A percentile compares a stretch with the other conserved stretches of the same genome.
These are phyloP conservation scores for Pseudomyrmex concolor DNA, from an alignment of 1,140 invertebrate species.

Conservation along the genomic window DNA sequence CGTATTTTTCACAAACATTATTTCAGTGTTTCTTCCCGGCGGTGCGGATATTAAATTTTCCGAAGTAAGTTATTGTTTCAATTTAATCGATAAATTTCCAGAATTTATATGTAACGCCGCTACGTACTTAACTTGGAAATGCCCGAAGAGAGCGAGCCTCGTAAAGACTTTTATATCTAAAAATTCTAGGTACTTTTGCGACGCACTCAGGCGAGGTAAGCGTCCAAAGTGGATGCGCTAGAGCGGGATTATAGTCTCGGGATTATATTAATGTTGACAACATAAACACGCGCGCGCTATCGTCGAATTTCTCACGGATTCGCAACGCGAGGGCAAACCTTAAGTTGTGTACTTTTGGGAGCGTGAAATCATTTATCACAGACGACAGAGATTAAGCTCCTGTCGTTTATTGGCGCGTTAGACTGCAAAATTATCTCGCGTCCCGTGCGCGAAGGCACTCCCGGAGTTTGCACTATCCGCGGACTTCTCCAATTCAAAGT, in stretches of 20 bases:
- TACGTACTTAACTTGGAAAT: background rate
- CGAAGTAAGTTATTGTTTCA: background rate
- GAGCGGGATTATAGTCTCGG: constrained; percentile 31
- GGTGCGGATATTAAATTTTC: background rate
- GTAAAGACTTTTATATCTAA: constrained; percentile 16
- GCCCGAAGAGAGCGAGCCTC: background rate
- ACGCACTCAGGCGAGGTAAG: constrained; percentile 17
- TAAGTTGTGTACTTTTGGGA: constrained; percentile 50
- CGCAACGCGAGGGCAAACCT: constrained; percentile 18
- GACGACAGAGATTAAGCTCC: constrained; percentile 37
- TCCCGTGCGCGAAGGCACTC: background rate
- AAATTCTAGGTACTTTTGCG: constrained; percentile 16
- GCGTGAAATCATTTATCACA: constrained; percentile 51
- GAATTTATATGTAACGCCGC: too few relatives aligned
- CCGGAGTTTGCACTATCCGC: background rate
- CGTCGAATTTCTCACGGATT: constrained; percentile 40
- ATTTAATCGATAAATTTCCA: too few relatives aligned
- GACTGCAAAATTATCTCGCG: constrained; percentile 36
- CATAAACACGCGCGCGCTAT: constrained; percentile 45
- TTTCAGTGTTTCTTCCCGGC: too few relatives aligned
- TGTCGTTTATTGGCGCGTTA: constrained; percentile 39
- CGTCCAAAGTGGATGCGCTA: constrained; percentile 42
- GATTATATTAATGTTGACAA: constrained; percentile 48
- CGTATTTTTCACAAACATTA: too few relatives aligned
- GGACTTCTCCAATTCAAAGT: constrained; percentile 10